Evolutionary conservation across 2,797 vertebrate species (phyloP).

Genomic region (Decapterus maruadsi): DNA sequence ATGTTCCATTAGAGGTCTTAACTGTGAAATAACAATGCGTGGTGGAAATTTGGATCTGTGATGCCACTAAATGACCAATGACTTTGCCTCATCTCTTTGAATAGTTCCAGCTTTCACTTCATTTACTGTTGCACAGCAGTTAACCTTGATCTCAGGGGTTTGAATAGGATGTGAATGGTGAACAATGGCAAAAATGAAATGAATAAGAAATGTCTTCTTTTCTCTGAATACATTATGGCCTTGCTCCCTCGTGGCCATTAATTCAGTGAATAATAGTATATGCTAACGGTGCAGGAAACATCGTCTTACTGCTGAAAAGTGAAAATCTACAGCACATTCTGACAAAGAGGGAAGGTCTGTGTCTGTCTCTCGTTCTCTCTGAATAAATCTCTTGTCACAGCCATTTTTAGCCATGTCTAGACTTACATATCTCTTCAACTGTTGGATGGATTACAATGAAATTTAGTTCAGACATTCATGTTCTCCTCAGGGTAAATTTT

Average conservation of each 20-base stretch:
- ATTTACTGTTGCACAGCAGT: background rate
- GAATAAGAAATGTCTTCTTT: constrained; percentile 8
- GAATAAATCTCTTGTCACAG: background rate
- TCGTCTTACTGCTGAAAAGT: background rate
- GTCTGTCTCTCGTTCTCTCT: background rate
- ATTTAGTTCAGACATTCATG: background rate
- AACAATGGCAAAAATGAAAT: constrained; percentile 3
- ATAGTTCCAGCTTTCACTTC: background rate
- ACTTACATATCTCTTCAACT: background rate
- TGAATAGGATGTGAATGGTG: background rate
- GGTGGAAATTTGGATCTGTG: constrained; percentile 3
- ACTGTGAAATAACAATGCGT: background rate
- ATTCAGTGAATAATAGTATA: constrained; percentile 8
- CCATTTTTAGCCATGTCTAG: background rate
- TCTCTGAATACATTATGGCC: background rate
- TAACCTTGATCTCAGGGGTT: constrained; percentile 4
- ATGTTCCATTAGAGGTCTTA: constrained; percentile 3
- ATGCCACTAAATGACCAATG: background rate
- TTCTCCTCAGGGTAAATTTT: background rate
- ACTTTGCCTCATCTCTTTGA: background rate
- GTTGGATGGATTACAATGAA: background rate
- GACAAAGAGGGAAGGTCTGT: background rate
- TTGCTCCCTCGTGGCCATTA: background rate
- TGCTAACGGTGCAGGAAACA: background rate
- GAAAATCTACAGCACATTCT: background rate